A percentile compares a stretch with the other conserved stretches of the same genome.
Evolutionary conservation across 2,797 vertebrate genomes (phyloP).

Genomic region (Helostoma temminkii): DNA sequence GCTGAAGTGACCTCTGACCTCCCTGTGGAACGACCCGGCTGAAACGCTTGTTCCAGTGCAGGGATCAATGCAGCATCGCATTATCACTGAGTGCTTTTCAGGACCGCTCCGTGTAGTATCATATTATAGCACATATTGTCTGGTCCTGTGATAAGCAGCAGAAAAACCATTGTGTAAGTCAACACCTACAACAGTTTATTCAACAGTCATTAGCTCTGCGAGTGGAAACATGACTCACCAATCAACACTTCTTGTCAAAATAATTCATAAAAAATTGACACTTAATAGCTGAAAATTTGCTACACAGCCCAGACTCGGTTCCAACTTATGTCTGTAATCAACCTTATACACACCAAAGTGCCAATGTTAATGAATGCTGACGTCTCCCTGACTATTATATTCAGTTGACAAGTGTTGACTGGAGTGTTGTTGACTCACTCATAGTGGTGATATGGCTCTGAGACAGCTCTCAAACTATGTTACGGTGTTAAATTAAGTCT

Average conservation of each 20-base stretch:
- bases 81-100: conserved; percentile 32
- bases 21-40: background rate
- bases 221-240: conserved; percentile 27
- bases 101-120: conserved; percentile 11
- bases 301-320: background rate
- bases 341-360: conserved; percentile 10
- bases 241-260: conserved; percentile 18
- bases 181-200: conserved; percentile 27
- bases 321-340: conserved; percentile 8
- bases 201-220: conserved; percentile 23
- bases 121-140: conserved; percentile 1
- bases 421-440: conserved; percentile 45
- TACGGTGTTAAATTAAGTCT: conserved; percentile 48
- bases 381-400: conserved; percentile 26
- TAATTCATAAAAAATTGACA: background rate
- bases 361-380: conserved; percentile 31
- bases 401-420: conserved; percentile 58
- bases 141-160: conserved; percentile 18
- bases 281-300: background rate
- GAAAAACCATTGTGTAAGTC: background rate
- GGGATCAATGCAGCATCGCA: conserved; percentile 42
- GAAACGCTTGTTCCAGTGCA: conserved; percentile 6
- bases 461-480: conserved; percentile 44
- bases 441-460: conserved; percentile 23
- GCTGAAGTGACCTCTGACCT: conserved; percentile 45